Evolutionary conservation across 2,888 invertebrate genomes (phyloP).

Genomic region (Aspidiotus destructor): DNA sequence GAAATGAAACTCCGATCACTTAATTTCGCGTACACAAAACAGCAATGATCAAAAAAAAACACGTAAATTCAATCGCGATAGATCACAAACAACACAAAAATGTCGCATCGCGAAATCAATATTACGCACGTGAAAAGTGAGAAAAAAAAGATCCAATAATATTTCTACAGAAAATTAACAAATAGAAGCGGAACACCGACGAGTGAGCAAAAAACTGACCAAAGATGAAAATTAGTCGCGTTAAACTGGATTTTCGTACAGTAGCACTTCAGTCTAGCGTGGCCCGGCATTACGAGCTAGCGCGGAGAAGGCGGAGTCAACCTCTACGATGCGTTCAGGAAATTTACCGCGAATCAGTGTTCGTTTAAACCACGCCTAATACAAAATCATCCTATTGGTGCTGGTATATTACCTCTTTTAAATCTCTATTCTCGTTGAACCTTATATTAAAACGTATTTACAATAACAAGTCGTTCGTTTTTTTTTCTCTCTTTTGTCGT

Average conservation of each 20-base stretch:
- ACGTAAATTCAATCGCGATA: no score
- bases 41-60: no score
- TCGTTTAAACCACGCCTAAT: conserved; percentile 32
- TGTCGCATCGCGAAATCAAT: no score
- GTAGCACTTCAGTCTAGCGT: conserved; percentile 6
- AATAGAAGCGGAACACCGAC: neutral
- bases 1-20: no score
- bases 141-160: no score
- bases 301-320: conserved; percentile 25
- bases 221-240: conserved; percentile 15
- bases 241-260: conserved; percentile 25
- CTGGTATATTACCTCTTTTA: conserved; percentile 27
- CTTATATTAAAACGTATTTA: conserved; percentile 32
- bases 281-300: conserved; percentile 13
- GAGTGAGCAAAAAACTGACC: conserved; percentile 15
- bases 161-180: no score
- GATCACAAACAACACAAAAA: no score
- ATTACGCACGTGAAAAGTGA: no score
- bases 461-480: conserved; percentile 26
- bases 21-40: no score
- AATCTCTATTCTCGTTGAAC: conserved; percentile 31
- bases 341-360: conserved; percentile 31
- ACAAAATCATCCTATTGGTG: conserved; percentile 30
- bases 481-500: conserved; percentile 16
- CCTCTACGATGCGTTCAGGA: conserved; percentile 16